Base-by-base conservation (phyloP, 2,113 vertebrate species). In the Alosa alosa region DNA sequence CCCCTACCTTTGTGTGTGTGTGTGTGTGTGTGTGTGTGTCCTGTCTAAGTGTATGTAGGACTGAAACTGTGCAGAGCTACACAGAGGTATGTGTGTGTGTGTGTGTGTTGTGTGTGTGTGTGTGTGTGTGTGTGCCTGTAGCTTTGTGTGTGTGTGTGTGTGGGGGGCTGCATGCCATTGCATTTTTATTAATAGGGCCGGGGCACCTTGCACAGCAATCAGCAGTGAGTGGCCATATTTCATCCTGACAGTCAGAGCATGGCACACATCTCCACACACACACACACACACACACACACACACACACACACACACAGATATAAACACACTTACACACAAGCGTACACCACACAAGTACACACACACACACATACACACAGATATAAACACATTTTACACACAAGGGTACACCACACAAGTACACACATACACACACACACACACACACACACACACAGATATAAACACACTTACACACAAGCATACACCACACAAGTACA, bases 161-260 rank as follows among this genome's bases (percentile, higher is more conserved):
- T 1, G 31, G 31, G 31, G 31, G 31, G 89, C 88, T 91, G 90
- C 88, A 88, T 87, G 87, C 88, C 90, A 92, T 89, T 93, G 92
- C 90, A 91, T 93, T 94, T 94, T 94, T 94, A 94, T 94, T 92
- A 94, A 93, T 91, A 90, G 89, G 83, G 81, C 86, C 84, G 86
- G 89, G 89, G 90, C 88, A 64, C 84, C 82, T 49, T 89, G 88
- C 91, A 92, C 92, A 87, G 93, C 93, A 94, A 93, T 95, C 92
- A 90, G 85, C 89, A 88, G 86, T 91, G 91, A 94, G 91, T 92
- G 87, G 90, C n/a, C n/a, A 93, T 95, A 93, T 94, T 92, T 94
- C 91, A 93, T 88, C 41, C 84, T 90, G 93, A 93, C 93, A 93
- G 90, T 87, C 81, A 6, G 82, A 89, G 89, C 86, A 88, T 83